Percentiles rank a stretch among this genome's conserved stretches.
These are phyloP conservation scores for Buphagus erythrorhynchus DNA, from an alignment of 2,797 vertebrate species.

Conservation along the genomic window DNA sequence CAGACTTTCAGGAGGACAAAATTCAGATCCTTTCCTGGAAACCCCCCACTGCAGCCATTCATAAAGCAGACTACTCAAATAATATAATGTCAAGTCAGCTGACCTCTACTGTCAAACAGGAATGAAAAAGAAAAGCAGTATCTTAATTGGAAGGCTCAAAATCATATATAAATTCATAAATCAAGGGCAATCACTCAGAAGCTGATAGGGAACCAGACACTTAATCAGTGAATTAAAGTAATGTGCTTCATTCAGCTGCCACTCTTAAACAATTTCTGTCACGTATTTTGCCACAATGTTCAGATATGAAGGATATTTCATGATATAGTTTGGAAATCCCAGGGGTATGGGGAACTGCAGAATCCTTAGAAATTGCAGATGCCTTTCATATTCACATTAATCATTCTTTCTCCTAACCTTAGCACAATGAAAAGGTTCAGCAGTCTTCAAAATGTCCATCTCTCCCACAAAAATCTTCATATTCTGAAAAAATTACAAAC, in stretches of 20 bases:
- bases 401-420: neutral
- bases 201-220: neutral
- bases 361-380: neutral
- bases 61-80: neutral
- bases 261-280: neutral
- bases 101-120: neutral
- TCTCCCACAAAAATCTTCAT: neutral
- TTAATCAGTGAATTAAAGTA: neutral
- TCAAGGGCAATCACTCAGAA: neutral
- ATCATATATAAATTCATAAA: neutral
- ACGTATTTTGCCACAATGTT: neutral
- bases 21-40: neutral
- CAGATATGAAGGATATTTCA: neutral
- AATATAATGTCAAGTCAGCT: neutral
- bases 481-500: neutral
- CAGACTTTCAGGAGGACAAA: neutral
- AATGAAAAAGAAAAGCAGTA: neutral
- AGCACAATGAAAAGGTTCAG: neutral
- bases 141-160: neutral
- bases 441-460: neutral
- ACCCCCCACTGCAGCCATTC: neutral
- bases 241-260: neutral
- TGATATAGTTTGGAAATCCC: neutral
- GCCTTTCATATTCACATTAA: neutral
- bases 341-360: neutral